Evolutionary conservation across 2,113 vertebrate species (phyloP), one percentile per base, ranked within the genome.

Genomic region (Cynocephalus volans): DNA sequence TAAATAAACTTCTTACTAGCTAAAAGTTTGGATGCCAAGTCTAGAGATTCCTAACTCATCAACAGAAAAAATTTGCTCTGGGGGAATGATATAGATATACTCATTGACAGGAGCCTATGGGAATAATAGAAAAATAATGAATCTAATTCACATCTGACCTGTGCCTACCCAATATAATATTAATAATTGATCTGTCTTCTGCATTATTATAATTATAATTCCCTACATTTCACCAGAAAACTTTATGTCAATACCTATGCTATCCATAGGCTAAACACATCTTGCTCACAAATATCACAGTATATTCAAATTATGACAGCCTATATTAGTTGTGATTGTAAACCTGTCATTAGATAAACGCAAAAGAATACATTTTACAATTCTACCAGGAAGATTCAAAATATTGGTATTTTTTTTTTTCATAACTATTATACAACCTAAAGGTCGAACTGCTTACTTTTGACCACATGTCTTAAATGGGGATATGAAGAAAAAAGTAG

Each of bases 51-150:
- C 33, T 88, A 91, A 54, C 41, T 26, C 52, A 52, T 79, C 65
- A 95, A 62, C 56, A 85, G 7, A 8, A 81, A 23, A 82, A 90
- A 95, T 62, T 36, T 70, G 12, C 54, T 93, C 36, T 93, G 12
- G 36, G 85, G 76, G 5, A 95, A 83, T 70, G 6, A 97, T 41
- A 96, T 98, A 93, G 90, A 94, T 93, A 90, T 88, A 90, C 11
- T 90, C 92, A 76, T 60, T 96, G 54, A 70, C 64, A 24, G 18
- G 24, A 93, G 28, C 62, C 76, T 48, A 26, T 82, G 88, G 84
- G 67, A 97, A 82, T 90, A 95, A 86, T 60, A 62, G 60, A 77
- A 97, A 96, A 96, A 95, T 95, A 96, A 96, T 96, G 81, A 93
- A 28, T 88, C 88, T 88, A 91, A 93, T 91, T 86, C 62, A 93